phyloP scores from a whole-genome alignment of 2,888 invertebrate species.

The Drosophila putrida region DNA sequence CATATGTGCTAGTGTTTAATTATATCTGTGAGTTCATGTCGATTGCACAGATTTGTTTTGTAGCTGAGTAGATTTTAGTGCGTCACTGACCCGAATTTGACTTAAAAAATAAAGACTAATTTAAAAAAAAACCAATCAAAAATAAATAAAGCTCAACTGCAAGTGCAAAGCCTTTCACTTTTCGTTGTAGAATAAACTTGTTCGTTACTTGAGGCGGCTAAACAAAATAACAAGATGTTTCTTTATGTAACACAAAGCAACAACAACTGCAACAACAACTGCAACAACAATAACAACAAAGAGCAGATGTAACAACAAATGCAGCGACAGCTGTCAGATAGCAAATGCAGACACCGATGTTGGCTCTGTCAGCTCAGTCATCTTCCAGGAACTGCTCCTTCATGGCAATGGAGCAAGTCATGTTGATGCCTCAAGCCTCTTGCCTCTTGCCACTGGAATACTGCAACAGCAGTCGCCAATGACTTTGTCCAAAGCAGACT shows the following conservation, averaged over 20 bases:
- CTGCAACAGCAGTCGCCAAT: slow-evolving; percentile 19
- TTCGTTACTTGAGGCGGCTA: slow-evolving; percentile 56
- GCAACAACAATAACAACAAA: slow-evolving; percentile 21
- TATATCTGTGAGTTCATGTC: slow-evolving; percentile 15
- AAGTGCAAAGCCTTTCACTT: slow-evolving; percentile 71
- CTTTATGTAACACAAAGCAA: slow-evolving; percentile 66
- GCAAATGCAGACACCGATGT: slow-evolving; percentile 39
- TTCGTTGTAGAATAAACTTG: slow-evolving; percentile 75
- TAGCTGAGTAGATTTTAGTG: slow-evolving; percentile 60
- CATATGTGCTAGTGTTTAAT: slow-evolving; percentile 8
- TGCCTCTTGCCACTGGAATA: slow-evolving; percentile 6
- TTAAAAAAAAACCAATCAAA: slow-evolving; percentile 5
- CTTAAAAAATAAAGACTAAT: slow-evolving; percentile 1
- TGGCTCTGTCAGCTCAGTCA: slow-evolving; percentile 35
- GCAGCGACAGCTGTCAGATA: slow-evolving; percentile 45
- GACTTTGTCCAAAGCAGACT: slow-evolving; percentile 14
- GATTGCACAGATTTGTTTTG: slow-evolving; percentile 27
- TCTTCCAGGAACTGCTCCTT: slow-evolving; percentile 31
- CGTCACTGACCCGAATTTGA: slow-evolving; percentile 75
- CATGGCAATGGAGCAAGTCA: slow-evolving; percentile 43
- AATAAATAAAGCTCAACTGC: slow-evolving; percentile 27
- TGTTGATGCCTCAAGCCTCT: slow-evolving; percentile 32
- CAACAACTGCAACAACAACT: slow-evolving; percentile 24
- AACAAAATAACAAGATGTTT: slow-evolving; percentile 66
- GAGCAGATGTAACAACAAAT: slow-evolving; percentile 65